Evolutionary conservation across 2,888 invertebrate genomes (phyloP).

Genomic region (Matsumyia berberina): DNA sequence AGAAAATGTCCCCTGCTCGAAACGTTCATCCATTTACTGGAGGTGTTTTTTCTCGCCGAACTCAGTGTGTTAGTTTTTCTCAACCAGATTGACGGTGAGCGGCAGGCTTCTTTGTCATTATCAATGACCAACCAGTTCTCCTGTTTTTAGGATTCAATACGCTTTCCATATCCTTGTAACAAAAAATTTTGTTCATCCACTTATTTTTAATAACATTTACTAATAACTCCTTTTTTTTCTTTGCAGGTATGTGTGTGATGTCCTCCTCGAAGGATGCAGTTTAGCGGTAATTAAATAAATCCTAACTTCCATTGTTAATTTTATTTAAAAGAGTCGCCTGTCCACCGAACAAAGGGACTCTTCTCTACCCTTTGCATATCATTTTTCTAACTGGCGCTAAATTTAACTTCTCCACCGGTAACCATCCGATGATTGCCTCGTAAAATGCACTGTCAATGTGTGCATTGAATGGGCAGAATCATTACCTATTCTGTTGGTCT

Average conservation of each 20-base stretch:
- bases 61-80: too few relatives aligned
- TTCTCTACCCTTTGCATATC: background rate
- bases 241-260: constrained; percentile 33
- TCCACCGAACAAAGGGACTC: too few relatives aligned
- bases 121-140: too few relatives aligned
- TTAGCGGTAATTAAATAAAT: background rate
- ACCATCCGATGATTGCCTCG: background rate
- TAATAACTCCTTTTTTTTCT: constrained; percentile 4
- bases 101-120: too few relatives aligned
- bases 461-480: constrained; percentile 5
- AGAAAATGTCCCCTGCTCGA: too few relatives aligned
- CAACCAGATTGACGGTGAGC: too few relatives aligned
- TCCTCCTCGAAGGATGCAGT: background rate
- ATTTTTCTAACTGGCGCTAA: background rate
- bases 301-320: background rate
- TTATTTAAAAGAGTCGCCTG: background rate
- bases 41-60: too few relatives aligned
- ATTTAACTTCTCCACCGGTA: background rate
- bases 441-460: background rate
- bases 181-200: too few relatives aligned
- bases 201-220: background rate
- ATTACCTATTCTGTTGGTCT: constrained; percentile 42
- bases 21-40: too few relatives aligned
- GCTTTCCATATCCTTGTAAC: background rate
- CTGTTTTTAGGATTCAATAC: background rate